Base-by-base conservation (phyloP, 2,113 vertebrate genomes). In the Dermatemys mawii region DNA sequence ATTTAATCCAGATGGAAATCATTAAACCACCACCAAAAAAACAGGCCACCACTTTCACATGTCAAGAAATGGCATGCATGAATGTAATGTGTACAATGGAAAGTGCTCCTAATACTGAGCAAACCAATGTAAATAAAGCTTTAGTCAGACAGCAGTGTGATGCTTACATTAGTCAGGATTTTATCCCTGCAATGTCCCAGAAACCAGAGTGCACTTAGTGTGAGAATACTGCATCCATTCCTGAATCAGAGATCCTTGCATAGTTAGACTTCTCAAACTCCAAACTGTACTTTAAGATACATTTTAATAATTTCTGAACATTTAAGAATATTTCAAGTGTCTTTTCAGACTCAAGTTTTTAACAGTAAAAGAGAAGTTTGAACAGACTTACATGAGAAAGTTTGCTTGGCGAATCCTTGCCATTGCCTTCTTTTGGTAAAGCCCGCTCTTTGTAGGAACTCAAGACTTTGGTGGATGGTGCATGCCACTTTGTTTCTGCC, bases 401-500 rank as follows among this genome's bases (percentile, higher is more conserved):
- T 96, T 99, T 99, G 97, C 98, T 99, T 88, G 99, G 99, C 0
- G 99, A 99, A 67, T 99, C 99, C 93, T 99, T 99, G 91, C 98
- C 98, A 85, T 98, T 98, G 53, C 95, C 96, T 46, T 99, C 99
- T n/a, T 98, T 99, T 95, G 98, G 98, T 22, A 98, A 92, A 83
- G 97, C 98, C 94, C 99, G 97, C 85, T 99, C 99, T 96, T 99
- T 99, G 95, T 99, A 98, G 91, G 99, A 98, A 95, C 98, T 99
- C 94, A 99, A 98, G 95, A 99, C 98, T 98, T 99, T 99, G 91
- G 98, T 98, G 22, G 99, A 98, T 8, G 98, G 98, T 90, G 98
- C 98, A 81, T 99, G 99, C 99, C 99, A 99, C 92, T 99, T 99
- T 91, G 98, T 98, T 95, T 99, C 99, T 99, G 98, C 75, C 96